A percentile compares a stretch with the other conserved stretches of the same genome.
Evolutionary conservation across 2,113 vertebrate genomes (phyloP).

Genomic region (Mesembrinibis cayennensis): DNA sequence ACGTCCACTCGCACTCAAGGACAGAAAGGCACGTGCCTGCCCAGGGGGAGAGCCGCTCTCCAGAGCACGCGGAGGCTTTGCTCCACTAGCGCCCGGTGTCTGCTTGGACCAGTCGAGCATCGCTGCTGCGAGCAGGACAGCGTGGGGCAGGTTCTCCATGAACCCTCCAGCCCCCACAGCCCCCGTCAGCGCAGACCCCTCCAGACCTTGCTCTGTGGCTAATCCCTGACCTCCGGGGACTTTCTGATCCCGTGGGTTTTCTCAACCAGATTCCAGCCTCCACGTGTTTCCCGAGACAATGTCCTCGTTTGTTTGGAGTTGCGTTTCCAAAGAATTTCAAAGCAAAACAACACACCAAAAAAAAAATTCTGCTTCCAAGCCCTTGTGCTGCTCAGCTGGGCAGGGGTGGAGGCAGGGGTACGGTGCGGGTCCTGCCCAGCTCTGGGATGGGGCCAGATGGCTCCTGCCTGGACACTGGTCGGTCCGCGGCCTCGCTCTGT

Average conservation of each 20-base stretch:
- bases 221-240: not conserved
- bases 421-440: not conserved
- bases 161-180: not conserved
- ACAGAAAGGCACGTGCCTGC: not conserved
- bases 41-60: not conserved
- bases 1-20: not conserved
- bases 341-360: not conserved
- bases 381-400: not conserved
- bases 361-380: not conserved
- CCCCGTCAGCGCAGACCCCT: fast-evolving
- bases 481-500: fast-evolving
- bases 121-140: fast-evolving
- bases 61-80: fast-evolving
- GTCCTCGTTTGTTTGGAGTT: slow-evolving; percentile 18
- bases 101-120: fast-evolving
- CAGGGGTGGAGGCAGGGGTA: not conserved
- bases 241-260: not conserved
- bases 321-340: slow-evolving; percentile 15
- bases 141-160: not conserved
- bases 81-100: fast-evolving
- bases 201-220: not conserved
- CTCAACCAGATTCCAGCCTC: not conserved
- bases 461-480: fast-evolving
- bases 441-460: too few relatives aligned
- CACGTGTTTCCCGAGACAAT: not conserved